Evolutionary conservation across 2,888 invertebrate species (phyloP), one percentile per base, ranked within the genome.

Genomic region (Xanthorhoe designata): DNA sequence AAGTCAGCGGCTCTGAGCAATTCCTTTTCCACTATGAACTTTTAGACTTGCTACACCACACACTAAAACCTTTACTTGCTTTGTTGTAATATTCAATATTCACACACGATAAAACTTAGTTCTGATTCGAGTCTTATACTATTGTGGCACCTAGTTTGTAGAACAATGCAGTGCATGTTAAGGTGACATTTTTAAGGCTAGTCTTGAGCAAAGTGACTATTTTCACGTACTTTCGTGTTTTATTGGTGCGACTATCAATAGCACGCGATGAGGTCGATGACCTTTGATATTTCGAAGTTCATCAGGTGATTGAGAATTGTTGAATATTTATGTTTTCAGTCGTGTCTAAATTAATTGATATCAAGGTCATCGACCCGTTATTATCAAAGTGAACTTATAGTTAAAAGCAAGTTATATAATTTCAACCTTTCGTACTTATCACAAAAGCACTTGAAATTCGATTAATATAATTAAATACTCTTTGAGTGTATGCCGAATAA

Each of bases 121-220:
- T 67, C 61, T 35, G 52, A 64, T 52, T 61, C 52, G 55, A 59
- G 59, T 42, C 55, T 67, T 70, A 63, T 74, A 55, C 71, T 64
- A 75, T 74, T 76, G 75, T 71, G 72, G 64, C 80, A 80, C 78
- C 74, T 78, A 56, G 69, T 80, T 73, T 75, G 74, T 72, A 64
- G 73, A 71, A 47, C 58, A 66, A 71, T 78, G 74, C 76, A 76
- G 68, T 81, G 80, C 82, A 80, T 82, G 82, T 75, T 76, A 68
- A 68, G 57, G 68, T 62, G 77, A 73, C 77, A 77, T 82, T 81
- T 69, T 72, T 66, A 69, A 69, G 72, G n/a, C 56, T 47, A 72
- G 70, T 73, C 71, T 76, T 73, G 72, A 76, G 69, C 68, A 69
- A 72, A 68, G 66, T 70, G 68, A 63, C 59, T 68, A 62, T 68